These are phyloP conservation scores for Sebastes vulpes DNA, from an alignment of 2,797 vertebrate species.

Conservation along the genomic window DNA sequence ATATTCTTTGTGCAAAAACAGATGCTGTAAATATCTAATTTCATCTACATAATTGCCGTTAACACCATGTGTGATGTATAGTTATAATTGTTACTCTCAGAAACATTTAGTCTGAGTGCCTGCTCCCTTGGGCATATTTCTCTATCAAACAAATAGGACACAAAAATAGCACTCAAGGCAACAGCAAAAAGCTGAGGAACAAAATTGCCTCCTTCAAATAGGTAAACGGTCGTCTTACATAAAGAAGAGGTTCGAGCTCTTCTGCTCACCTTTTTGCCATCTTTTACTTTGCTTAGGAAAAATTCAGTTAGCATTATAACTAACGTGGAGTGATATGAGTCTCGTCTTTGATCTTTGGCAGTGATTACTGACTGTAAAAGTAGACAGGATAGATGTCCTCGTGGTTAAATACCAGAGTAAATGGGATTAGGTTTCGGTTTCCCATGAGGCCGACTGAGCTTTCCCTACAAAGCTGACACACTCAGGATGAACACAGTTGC, in stretches of 20 bases:
- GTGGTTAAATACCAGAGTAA: slow-evolving; percentile 72
- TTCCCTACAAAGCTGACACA: slow-evolving; percentile 35
- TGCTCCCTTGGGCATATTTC: background rate
- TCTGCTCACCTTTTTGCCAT: background rate
- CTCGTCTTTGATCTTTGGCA: slow-evolving; percentile 64
- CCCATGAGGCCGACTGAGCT: slow-evolving; percentile 44
- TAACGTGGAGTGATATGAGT: slow-evolving; percentile 27
- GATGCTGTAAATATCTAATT: background rate
- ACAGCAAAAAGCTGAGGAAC: background rate
- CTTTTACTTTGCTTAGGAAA: background rate
- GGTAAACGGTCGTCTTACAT: background rate
- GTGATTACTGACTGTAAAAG: slow-evolving; percentile 51
- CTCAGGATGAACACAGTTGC: slow-evolving; percentile 17
- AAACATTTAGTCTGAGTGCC: background rate
- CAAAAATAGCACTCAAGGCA: background rate
- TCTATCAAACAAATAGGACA: background rate
- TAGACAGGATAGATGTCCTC: slow-evolving; percentile 42
- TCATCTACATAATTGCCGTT: background rate
- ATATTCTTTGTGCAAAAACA: background rate
- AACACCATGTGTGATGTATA: background rate
- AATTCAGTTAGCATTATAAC: background rate
- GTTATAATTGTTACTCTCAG: background rate
- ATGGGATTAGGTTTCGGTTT: slow-evolving; percentile 68
- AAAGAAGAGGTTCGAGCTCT: background rate
- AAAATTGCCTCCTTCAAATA: background rate